Base-by-base conservation (phyloP, 2,888 invertebrate genomes). In the Caradrina clavipalpis region DNA sequence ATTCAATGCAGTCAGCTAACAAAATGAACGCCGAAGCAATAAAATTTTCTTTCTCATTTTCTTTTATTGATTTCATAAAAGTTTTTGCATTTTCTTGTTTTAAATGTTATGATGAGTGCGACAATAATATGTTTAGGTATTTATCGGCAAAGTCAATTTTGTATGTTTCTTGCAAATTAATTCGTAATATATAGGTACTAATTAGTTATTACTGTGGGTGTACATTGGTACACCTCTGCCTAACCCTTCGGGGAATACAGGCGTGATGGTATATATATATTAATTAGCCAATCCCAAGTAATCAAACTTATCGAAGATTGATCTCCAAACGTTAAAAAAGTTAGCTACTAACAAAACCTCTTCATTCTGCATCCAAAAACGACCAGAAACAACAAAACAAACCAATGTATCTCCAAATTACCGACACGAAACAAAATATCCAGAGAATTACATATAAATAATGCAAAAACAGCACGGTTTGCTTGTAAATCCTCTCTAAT, bases 401-500 rank as follows among this genome's bases (percentile, higher is more conserved):
- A 63, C 60, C 53, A 66, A 63, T 80, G 22, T 63, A 64, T 79
- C 60, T 72, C 58, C 49, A 72, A 69, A 69, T 76, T 69, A 69
- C 54, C 42, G 22, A 50, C 53, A 63, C 60, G 47, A 71, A 64
- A 67, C 64, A 72, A 78, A 75, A 70, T 76, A 73, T 68, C 78
- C 54, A 68, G 60, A 76, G 81, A 64, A 81, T 82, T 76, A 73
- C 64, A 77, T 75, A 82, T 84, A 84, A 83, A 83, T 83, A 88
- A 83, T 80, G 72, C 72, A 78, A 79, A 86, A 82, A 83, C 80
- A 78, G 75, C 82, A 77, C 78, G 84, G 81, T 82, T 86, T 66
- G 76, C 81, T 73, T 82, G 81, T 87, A 87, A 88, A 88, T 88
- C 83, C 85, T 53, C 21, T 65, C 60, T 80, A 84, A 86, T 84